Evolutionary conservation across 1,140 invertebrate species (phyloP).

Genomic region (Pararge aegeria): DNA sequence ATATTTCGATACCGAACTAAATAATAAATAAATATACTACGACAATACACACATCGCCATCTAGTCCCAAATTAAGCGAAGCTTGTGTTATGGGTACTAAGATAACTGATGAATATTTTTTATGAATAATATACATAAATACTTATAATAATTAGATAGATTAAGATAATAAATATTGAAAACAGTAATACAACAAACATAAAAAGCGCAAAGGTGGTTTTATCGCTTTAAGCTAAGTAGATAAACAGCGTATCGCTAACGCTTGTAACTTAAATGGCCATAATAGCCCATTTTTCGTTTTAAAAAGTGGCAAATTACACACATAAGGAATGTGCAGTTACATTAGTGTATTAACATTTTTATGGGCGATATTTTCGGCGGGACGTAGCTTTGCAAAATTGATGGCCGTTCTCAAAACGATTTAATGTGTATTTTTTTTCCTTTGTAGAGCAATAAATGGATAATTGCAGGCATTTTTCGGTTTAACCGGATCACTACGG

Average conservation of each 20-base stretch:
- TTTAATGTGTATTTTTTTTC: conserved; percentile 55
- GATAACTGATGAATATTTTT: too few relatives aligned
- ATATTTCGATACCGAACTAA: too few relatives aligned
- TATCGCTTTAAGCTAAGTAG: too few relatives aligned
- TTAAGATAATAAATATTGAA: too few relatives aligned
- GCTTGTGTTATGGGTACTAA: too few relatives aligned
- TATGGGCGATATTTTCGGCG: conserved; percentile 68
- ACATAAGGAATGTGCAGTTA: conserved; percentile 68
- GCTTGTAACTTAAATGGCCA: conserved; percentile 30
- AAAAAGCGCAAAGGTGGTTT: too few relatives aligned
- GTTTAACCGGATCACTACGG: background rate
- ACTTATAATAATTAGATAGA: too few relatives aligned
- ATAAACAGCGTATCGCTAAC: conserved; percentile 34
- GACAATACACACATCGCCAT: too few relatives aligned
- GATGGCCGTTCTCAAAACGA: conserved; percentile 53
- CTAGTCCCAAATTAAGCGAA: too few relatives aligned
- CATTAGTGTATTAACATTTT: conserved; percentile 76
- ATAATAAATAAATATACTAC: too few relatives aligned
- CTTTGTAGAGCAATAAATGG: conserved; percentile 34
- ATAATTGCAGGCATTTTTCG: conserved; percentile 38
- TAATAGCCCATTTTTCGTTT: conserved; percentile 59
- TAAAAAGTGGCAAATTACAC: conserved; percentile 72
- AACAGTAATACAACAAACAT: too few relatives aligned
- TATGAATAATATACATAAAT: too few relatives aligned
- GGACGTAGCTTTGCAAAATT: conserved; percentile 54